Percentiles rank a stretch among this genome's conserved stretches.
phyloP scores from a whole-genome alignment of 2,113 vertebrate species.

The Gallinago paraguaiae region DNA sequence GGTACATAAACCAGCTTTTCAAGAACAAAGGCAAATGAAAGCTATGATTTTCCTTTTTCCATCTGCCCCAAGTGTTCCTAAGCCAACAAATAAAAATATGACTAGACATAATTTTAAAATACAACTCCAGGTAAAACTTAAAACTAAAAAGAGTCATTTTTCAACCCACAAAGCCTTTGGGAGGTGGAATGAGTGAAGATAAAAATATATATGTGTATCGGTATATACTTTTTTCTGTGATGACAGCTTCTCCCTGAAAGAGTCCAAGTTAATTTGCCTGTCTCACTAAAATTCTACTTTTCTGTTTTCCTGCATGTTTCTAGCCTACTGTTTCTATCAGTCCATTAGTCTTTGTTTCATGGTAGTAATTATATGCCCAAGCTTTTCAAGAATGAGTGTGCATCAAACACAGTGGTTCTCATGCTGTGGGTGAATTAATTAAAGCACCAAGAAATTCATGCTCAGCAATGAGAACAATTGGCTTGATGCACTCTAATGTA shows the following conservation, averaged over 20 bases:
- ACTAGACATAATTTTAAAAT: slow-evolving; percentile 5
- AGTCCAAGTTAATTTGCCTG: neutral
- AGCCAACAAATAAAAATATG: slow-evolving; percentile 30
- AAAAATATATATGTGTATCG: neutral
- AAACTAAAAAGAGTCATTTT: neutral
- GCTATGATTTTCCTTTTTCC: slow-evolving; percentile 17
- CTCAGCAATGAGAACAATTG: neutral
- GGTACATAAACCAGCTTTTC: slow-evolving; percentile 26
- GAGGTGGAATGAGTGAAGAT: neutral
- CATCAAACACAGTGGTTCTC: neutral
- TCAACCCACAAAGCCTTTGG: neutral
- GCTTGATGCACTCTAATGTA: neutral
- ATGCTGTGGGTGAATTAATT: slow-evolving; percentile 48
- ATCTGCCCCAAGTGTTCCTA: neutral
- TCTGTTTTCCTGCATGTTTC: neutral
- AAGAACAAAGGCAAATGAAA: slow-evolving; percentile 46
- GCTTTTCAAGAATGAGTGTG: neutral
- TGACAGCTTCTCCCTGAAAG: neutral
- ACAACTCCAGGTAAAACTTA: neutral
- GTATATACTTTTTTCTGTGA: neutral
- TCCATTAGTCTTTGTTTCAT: slow-evolving; percentile 22
- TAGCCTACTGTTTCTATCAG: neutral
- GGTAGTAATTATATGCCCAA: neutral
- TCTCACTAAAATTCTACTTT: neutral
- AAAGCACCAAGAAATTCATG: slow-evolving; percentile 11